Percentiles rank a stretch among this genome's conserved stretches.
Conservation (phyloP, 30 jellyfish, hydroid and myxozoan species). For the Nemopilema nomurai region DNA sequence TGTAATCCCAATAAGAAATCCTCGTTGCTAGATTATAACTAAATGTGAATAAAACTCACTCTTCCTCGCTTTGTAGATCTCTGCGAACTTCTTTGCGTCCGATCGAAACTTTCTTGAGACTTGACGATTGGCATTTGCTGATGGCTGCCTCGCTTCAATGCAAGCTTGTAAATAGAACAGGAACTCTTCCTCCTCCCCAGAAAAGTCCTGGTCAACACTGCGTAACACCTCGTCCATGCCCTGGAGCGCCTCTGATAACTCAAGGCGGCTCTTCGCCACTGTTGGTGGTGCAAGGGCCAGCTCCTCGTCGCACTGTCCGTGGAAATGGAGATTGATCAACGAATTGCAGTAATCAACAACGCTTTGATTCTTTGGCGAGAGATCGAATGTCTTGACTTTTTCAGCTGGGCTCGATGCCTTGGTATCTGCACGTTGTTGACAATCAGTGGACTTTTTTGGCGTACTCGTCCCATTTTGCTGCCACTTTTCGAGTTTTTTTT, state of each 20-base stretch:
- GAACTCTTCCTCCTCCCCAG: slow-evolving; percentile 94
- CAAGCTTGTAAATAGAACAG: slow-evolving; percentile 60
- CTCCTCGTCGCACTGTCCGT: slow-evolving; percentile 59
- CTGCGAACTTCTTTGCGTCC: slow-evolving; percentile 64
- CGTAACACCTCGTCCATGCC: slow-evolving; percentile 70
- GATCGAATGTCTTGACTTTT: slow-evolving; percentile 46
- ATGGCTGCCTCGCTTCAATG: slow-evolving; percentile 51
- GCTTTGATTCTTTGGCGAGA: slow-evolving; percentile 69
- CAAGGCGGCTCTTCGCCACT: background rate
- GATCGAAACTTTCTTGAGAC: slow-evolving; percentile 38
- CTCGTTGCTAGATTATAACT: too few species aligned
- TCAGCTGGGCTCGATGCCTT: background rate
- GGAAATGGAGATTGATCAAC: slow-evolving; percentile 51
- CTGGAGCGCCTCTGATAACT: slow-evolving; percentile 52
- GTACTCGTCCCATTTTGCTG: background rate
- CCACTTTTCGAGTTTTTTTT: slow-evolving; percentile 3
- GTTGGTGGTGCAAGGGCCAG: slow-evolving; percentile 59
- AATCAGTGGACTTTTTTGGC: background rate
- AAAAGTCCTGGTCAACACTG: slow-evolving; percentile 70
- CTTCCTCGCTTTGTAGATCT: slow-evolving; percentile 49
- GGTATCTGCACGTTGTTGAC: background rate
- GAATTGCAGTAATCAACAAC: slow-evolving; percentile 74
- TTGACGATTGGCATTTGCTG: slow-evolving; percentile 7
- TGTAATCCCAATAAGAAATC: too few species aligned
- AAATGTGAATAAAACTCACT: slow-evolving; percentile 35